Base-by-base conservation (phyloP, 2,113 vertebrate genomes). In the Ptilorrhoa leucosticta region DNA sequence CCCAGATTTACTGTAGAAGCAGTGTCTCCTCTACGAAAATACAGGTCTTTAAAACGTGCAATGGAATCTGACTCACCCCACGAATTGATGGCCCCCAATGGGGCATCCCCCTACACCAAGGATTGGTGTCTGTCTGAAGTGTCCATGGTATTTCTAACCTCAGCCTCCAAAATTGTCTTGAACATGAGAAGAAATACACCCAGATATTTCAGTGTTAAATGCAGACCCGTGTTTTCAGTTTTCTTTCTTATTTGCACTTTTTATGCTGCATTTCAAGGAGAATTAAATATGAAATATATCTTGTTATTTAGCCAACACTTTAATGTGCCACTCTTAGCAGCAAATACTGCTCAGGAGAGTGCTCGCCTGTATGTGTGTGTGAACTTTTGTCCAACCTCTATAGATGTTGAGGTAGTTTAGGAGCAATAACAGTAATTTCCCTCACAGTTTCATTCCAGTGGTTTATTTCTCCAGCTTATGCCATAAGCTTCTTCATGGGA, bases 381-480 rank as follows among this genome's bases (percentile, higher is more conserved):
- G 89, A 92, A 63, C 79, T 83, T 80, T 18, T 42, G 76, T 63
- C 75, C 81, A 87, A 23, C 61, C 69, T 47, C 23, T 61, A 2
- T 14, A 77, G 65, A 58, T 57, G n/a, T 4, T 61, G 70, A 86
- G 35, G 19, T 65, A 79, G n/a, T 88, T 86, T 39, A 71, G 53
- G 68, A 83, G 83, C 69, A 93, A 94, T 50, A 90, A 58, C 54
- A 87, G n/a, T 93, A 60, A 94, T 89, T 94, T 87, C 64, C 50
- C 56, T 96, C 85, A 68, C 10, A 17, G 68, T 94, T 96, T 95
- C 78, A 65, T 90, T 83, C 71, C 39, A 50, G 47, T 72, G 77
- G 80, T 86, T 97, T 95, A 88, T 86, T 91, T 91, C 90, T 94
- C n/a, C 61, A 63, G 83, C 63, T 69, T 85, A 78, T 78, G 63